Percentiles rank a stretch among this genome's conserved stretches.
These are phyloP conservation scores for Semotilus atromaculatus DNA, from an alignment of 2,797 vertebrate species.

Conservation along the genomic window DNA sequence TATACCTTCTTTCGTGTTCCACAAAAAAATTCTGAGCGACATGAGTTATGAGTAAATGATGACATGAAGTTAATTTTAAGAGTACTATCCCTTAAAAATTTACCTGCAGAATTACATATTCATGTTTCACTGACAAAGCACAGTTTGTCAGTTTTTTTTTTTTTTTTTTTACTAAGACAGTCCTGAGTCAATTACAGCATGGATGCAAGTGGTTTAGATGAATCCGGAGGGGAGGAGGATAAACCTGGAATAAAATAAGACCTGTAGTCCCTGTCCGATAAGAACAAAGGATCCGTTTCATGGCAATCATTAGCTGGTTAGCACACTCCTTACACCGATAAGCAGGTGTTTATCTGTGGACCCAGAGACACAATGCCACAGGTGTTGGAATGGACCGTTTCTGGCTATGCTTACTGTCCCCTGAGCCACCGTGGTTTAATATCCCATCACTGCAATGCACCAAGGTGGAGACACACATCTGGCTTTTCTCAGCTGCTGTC, in stretches of 20 bases:
- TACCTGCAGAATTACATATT: not conserved
- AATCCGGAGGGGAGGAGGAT: not conserved
- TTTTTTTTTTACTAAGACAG: not conserved
- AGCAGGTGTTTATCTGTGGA: conserved; percentile 50
- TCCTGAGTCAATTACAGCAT: conserved; percentile 21
- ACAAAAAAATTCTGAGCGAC: too few species aligned
- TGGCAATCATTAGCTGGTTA: conserved; percentile 47
- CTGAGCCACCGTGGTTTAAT: conserved; percentile 42
- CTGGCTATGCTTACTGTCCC: conserved; percentile 33
- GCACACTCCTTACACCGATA: conserved; percentile 35
- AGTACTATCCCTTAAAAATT: not conserved
- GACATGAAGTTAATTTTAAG: not conserved
- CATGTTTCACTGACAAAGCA: not conserved
- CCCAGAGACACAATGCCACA: conserved; percentile 35
- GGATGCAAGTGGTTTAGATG: conserved; percentile 21
- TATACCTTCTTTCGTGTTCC: too few species aligned
- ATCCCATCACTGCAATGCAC: conserved; percentile 35
- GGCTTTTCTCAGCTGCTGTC: conserved; percentile 37
- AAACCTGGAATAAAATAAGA: conserved; percentile 19
- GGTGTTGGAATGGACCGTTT: conserved; percentile 46
- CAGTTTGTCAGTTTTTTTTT: conserved; percentile 6
- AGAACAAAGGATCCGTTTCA: conserved; percentile 33
- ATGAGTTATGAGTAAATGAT: too few species aligned
- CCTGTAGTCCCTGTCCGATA: not conserved
- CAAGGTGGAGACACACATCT: conserved; percentile 54